Conservation (phyloP, 2,888 invertebrate genomes). For the Agrenia bidenticulata region DNA sequence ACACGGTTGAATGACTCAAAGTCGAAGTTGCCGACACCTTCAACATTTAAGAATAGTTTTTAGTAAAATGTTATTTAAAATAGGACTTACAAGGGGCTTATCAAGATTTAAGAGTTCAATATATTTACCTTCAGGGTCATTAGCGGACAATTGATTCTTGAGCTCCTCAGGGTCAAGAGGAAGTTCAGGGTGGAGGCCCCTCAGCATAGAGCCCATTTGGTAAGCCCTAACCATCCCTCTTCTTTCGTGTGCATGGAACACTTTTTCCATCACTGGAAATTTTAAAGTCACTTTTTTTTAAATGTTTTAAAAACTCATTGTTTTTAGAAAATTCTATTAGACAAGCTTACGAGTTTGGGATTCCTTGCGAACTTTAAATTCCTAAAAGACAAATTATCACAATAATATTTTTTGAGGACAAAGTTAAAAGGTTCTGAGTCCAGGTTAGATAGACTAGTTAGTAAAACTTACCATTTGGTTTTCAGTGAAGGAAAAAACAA, state of each 20-base stretch:
- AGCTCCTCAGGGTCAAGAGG: slow-evolving; percentile 33
- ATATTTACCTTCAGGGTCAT: slow-evolving; percentile 30
- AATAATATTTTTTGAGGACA: no score
- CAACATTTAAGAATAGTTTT: neutral
- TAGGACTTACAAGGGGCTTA: no score
- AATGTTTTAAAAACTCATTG: neutral
- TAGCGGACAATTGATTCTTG: slow-evolving; percentile 26
- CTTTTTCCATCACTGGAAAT: slow-evolving; percentile 43
- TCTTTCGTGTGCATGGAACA: slow-evolving; percentile 40
- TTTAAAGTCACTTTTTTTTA: neutral
- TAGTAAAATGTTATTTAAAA: no score
- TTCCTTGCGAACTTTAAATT: slow-evolving; percentile 45
- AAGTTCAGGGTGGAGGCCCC: slow-evolving; percentile 37
- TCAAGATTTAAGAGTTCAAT: neutral
- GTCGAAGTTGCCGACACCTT: slow-evolving; percentile 37
- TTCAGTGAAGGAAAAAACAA: neutral
- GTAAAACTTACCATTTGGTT: neutral
- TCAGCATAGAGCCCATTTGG: slow-evolving; percentile 39
- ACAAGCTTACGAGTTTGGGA: slow-evolving; percentile 38
- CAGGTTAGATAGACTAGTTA: no score
- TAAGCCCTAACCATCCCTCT: slow-evolving; percentile 39
- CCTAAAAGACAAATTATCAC: slow-evolving; percentile 38
- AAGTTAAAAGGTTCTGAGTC: no score
- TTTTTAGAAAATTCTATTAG: neutral
- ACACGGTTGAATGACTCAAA: slow-evolving; percentile 40